Base-by-base conservation (phyloP, 2,113 vertebrate genomes). In the Lamprologus lemairii region DNA sequence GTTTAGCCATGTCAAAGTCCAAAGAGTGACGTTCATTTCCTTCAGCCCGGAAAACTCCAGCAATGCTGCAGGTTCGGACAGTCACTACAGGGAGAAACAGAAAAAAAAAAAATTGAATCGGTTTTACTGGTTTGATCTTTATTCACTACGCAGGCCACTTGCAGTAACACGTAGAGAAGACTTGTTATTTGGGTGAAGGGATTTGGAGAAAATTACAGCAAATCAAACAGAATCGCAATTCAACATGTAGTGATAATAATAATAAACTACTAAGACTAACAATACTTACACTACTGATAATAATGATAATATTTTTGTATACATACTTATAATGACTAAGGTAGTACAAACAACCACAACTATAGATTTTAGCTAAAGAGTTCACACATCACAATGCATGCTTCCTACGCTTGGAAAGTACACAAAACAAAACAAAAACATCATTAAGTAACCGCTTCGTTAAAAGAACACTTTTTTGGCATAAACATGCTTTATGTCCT, bases 1-100 rank as follows among this genome's bases (percentile, higher is more conserved):
- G 85, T 1, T 68, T 0, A 3, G 98, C 98, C 55, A 95, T 94
- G 0, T 87, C 14, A 85, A 90, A 95, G 0, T 80, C 96, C 82
- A 99, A 97, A 23, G 91, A 92, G 90, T 99, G 97, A 87, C 98
- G 97, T 2, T 63, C 10, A 1, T 80, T 92, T 81, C 98, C 98
- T 92, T 98, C 97, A 78, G 97, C 95, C 2, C 97, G 96, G 93
- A 97, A 99, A n/a, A 99, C 97, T 4, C 98, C 97, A 4, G 57
- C 92, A 28, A 78, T 89, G 83, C 97, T 98, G 96, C 98, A 99
- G 78, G 89, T 90, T 80, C 97, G 94, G 42, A 93, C 93, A 86
- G 95, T 93, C 86, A 97, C 97, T 96, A 2, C 58, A 63, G 19
- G 35, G 49, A 80, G 58, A 57, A 14, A 82, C 2, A 81, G 13